phyloP scores from a whole-genome alignment of 2,888 invertebrate species.

The Polymixis lichenea region DNA sequence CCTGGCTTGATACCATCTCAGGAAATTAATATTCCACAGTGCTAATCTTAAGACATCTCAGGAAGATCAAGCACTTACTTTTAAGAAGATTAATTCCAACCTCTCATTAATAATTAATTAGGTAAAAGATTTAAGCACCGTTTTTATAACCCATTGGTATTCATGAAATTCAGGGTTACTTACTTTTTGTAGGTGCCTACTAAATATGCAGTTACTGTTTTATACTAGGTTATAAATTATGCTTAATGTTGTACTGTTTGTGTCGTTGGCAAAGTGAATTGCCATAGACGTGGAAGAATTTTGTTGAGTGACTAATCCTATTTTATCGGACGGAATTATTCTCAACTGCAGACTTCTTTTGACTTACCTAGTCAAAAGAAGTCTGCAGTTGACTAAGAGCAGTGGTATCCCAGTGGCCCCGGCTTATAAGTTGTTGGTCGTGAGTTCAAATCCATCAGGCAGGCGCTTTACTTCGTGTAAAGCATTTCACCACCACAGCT shows the following conservation, averaged over 20 bases:
- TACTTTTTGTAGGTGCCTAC: neutral
- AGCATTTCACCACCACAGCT: too few species aligned
- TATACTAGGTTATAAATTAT: constrained; percentile 7
- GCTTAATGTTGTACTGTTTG: neutral
- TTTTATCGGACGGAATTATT: neutral
- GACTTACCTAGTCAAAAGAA: too few species aligned
- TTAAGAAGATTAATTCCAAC: constrained; percentile 52
- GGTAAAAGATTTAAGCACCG: constrained; percentile 45
- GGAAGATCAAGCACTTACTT: constrained; percentile 55
- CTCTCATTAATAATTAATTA: constrained; percentile 62
- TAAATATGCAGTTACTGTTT: neutral
- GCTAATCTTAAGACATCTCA: constrained; percentile 61
- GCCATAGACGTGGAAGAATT: neutral
- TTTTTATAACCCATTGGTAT: constrained; percentile 39
- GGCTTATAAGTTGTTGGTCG: too few species aligned
- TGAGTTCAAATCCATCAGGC: too few species aligned
- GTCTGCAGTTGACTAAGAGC: too few species aligned
- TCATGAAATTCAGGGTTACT: constrained; percentile 19
- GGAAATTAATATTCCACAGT: constrained; percentile 64
- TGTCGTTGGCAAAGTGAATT: neutral
- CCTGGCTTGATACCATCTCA: constrained; percentile 46
- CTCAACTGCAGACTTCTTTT: neutral
- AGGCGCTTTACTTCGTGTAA: too few species aligned
- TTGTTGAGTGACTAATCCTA: neutral
- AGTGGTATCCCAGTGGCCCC: too few species aligned